Conservation (phyloP, 2,888 invertebrate species). For the Nycteola revayana region DNA sequence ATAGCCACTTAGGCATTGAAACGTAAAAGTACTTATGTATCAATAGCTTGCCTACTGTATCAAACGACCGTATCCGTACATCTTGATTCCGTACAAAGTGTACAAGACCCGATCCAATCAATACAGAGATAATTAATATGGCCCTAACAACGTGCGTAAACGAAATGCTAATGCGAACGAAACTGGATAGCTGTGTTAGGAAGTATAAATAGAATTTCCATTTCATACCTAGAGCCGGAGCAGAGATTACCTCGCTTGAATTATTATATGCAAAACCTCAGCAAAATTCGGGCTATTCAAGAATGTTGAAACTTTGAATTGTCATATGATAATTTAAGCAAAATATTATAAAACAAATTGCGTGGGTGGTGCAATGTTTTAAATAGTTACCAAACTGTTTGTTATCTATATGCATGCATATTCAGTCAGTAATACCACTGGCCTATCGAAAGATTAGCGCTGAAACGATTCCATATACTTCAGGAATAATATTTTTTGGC, state of each 20-base stretch:
- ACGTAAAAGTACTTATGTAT: slow-evolving; percentile 35
- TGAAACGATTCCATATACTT: no score
- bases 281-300: slow-evolving; percentile 39
- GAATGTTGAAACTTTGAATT: no score
- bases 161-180: slow-evolving; percentile 33
- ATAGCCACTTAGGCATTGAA: slow-evolving; percentile 38
- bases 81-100: no score
- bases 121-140: slow-evolving; percentile 18
- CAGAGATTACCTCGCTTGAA: slow-evolving; percentile 50
- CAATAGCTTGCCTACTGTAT: slow-evolving; percentile 2
- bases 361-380: no score
- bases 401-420: no score
- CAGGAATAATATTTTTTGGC: no score
- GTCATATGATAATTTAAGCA: no score
- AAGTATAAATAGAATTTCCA: slow-evolving; percentile 46
- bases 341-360: no score
- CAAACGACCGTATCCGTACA: no score
- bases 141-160: slow-evolving; percentile 20
- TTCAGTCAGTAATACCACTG: no score
- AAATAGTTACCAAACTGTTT: no score
- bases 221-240: slow-evolving; percentile 39
- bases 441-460: no score
- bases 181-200: slow-evolving; percentile 34
- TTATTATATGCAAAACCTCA: slow-evolving; percentile 48
- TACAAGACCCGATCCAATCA: slow-evolving; percentile 13